phyloP scores from a whole-genome alignment of 2,797 vertebrate species.

The Aphelocoma californica region DNA sequence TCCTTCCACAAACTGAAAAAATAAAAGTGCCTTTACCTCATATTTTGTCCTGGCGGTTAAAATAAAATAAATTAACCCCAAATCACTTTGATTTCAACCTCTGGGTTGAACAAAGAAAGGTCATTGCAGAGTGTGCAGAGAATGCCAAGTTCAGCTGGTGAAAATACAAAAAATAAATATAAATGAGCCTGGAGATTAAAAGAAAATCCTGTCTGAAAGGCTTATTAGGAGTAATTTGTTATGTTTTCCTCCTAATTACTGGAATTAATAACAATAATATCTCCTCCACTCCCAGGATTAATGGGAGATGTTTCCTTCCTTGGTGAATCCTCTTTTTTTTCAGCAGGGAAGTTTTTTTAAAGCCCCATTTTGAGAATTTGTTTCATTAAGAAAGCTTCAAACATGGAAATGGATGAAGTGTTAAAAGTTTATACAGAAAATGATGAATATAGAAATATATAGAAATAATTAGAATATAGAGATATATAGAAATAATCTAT shows the following conservation, averaged over 20 bases:
- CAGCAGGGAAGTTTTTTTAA: background rate
- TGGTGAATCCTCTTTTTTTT: background rate
- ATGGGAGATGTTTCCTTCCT: conserved; percentile 6
- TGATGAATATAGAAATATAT: background rate
- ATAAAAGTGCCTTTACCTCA: background rate
- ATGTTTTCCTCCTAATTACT: conserved; percentile 68
- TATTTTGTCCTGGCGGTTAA: background rate
- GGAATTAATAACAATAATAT: conserved; percentile 66
- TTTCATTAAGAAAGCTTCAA: background rate
- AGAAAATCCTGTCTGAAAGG: conserved; percentile 59
- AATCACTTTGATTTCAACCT: background rate
- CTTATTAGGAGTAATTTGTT: conserved; percentile 68
- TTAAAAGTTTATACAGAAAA: background rate
- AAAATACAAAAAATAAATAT: conserved; percentile 35
- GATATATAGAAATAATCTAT: background rate
- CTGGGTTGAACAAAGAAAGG: background rate
- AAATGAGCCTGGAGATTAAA: conserved; percentile 52
- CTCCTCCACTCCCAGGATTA: conserved; percentile 12
- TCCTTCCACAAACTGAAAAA: background rate
- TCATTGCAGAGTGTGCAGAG: background rate
- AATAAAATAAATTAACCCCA: background rate
- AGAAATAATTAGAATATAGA: background rate
- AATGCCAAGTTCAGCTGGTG: conserved; percentile 7
- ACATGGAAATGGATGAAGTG: background rate
- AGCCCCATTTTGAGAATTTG: background rate